A percentile compares a stretch with the other conserved stretches of the same genome.
Conservation (phyloP, 1,140 invertebrate genomes). For the Ceratina australensis region DNA sequence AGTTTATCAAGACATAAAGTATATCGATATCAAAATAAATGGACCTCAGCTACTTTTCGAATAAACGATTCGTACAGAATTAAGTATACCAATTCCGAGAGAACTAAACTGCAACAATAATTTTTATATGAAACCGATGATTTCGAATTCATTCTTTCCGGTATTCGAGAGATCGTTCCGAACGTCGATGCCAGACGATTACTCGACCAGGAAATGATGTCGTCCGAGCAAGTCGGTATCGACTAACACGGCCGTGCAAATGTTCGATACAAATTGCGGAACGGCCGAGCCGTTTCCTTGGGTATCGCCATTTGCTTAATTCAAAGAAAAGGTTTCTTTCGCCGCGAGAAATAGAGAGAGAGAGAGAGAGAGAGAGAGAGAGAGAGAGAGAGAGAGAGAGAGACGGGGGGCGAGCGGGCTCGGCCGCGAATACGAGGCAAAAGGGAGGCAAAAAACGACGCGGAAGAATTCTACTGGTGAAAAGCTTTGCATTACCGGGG, state of each 20-base stretch:
- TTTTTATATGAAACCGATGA: too few relatives aligned
- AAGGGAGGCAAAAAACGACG: conserved; percentile 16
- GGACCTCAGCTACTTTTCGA: too few relatives aligned
- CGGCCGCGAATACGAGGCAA: neutral
- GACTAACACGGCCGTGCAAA: neutral
- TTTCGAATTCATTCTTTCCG: too few relatives aligned
- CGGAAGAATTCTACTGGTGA: conserved; percentile 19
- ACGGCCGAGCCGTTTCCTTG: neutral
- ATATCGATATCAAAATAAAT: too few relatives aligned
- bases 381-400: too few relatives aligned
- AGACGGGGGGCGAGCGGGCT: neutral
- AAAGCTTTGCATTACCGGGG: conserved; percentile 31
- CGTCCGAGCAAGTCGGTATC: too few relatives aligned
- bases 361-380: neutral
- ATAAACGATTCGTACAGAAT: too few relatives aligned
- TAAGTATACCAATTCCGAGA: too few relatives aligned
- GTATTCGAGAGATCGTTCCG: neutral
- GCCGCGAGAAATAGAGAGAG: neutral
- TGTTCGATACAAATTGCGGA: conserved; percentile 13
- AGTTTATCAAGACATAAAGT: too few relatives aligned
- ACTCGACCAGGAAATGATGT: neutral
- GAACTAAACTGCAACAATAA: too few relatives aligned
- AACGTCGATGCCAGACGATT: neutral
- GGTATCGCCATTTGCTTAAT: conserved; percentile 9
- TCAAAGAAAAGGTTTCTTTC: conserved; percentile 32